Evolutionary conservation across 1,140 invertebrate species (phyloP).

Genomic region (Bombyx mori): DNA sequence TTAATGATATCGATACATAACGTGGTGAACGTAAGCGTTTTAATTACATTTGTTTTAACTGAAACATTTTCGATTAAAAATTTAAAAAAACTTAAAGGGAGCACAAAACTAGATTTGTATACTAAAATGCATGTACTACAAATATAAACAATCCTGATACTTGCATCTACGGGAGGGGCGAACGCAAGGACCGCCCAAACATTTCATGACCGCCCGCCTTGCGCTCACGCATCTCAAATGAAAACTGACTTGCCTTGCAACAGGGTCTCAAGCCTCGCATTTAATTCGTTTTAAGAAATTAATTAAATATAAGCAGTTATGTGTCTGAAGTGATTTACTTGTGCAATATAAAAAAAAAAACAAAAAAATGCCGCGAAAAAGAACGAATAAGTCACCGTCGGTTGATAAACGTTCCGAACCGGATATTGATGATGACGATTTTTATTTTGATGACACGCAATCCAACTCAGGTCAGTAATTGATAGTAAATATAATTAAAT

Average conservation of each 20-base stretch:
- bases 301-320: constrained; percentile 14
- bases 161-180: constrained; percentile 38
- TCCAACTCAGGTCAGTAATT: constrained; percentile 46
- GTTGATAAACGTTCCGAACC: constrained; percentile 42
- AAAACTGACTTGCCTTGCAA: constrained; percentile 28
- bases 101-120: too few species aligned
- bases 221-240: constrained; percentile 42
- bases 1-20: too few species aligned
- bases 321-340: constrained; percentile 15
- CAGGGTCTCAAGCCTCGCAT: constrained; percentile 25
- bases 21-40: too few species aligned
- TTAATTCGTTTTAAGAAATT: constrained; percentile 1
- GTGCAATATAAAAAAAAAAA: constrained; percentile 18
- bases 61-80: too few species aligned
- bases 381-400: constrained; percentile 37
- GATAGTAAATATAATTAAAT: background rate
- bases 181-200: constrained; percentile 43
- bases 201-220: constrained; percentile 44
- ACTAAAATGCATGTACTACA: too few species aligned
- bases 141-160: too few species aligned
- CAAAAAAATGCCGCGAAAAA: constrained; percentile 56
- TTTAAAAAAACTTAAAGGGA: too few species aligned
- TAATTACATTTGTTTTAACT: too few species aligned
- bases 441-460: constrained; percentile 57
- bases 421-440: constrained; percentile 47